These are phyloP conservation scores for Euleptes europaea DNA, from an alignment of 2,113 vertebrate genomes.

Conservation along the genomic window DNA sequence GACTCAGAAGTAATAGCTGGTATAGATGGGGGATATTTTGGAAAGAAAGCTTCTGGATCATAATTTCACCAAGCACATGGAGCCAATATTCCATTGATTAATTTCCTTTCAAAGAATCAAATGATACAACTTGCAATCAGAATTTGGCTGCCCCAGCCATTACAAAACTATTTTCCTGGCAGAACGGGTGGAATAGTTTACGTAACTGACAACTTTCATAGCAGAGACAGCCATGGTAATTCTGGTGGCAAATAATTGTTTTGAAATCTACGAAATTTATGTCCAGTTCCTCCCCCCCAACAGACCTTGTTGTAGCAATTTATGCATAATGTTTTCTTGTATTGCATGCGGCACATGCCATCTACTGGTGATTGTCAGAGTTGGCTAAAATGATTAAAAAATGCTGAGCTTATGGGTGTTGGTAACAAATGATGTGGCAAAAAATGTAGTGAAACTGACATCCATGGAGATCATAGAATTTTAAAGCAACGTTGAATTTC, in stretches of 20 bases:
- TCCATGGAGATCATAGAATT: rapidly evolving
- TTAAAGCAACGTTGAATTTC: neutral
- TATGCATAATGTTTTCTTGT: neutral
- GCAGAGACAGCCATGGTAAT: neutral
- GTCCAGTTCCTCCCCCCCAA: neutral
- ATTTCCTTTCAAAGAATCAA: neutral
- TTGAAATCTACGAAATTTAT: neutral
- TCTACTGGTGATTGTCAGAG: constrained; percentile 62
- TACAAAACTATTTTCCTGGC: neutral
- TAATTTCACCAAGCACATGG: neutral
- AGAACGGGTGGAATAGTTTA: neutral
- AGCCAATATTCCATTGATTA: neutral
- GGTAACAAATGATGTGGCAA: rapidly evolving
- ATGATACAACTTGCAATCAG: neutral
- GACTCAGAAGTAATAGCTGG: neutral
- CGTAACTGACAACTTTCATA: neutral
- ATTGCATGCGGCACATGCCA: constrained; percentile 57
- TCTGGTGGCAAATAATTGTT: neutral
- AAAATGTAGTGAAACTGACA: neutral
- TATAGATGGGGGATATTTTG: neutral
- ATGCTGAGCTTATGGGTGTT: neutral
- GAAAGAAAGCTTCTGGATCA: neutral
- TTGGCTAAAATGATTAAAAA: neutral
- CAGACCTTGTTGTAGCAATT: neutral
- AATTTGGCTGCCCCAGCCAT: neutral